Evolutionary conservation across 2,113 vertebrate species (phyloP).

Genomic region (Myanophis thanlyinensis): DNA sequence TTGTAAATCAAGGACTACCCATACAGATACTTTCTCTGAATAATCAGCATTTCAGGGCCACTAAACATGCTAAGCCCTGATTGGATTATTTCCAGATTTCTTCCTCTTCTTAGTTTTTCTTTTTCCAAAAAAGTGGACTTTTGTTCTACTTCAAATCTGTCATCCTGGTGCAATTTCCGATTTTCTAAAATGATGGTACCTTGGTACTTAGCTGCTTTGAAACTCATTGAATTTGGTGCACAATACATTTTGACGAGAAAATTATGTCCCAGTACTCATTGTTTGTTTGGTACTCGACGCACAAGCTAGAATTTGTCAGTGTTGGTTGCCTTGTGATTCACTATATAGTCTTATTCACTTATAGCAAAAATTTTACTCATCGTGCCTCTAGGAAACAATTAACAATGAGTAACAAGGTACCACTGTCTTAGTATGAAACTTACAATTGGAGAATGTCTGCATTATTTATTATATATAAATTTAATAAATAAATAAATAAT

Average conservation of each 20-base stretch:
- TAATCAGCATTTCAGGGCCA: neutral
- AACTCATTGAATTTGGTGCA: neutral
- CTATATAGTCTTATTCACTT: neutral
- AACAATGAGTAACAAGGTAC: neutral
- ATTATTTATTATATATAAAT: too few relatives aligned
- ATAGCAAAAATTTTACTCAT: neutral
- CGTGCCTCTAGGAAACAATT: accelerated
- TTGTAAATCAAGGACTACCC: neutral
- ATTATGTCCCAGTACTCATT: neutral
- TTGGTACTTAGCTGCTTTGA: neutral
- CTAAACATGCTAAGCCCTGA: neutral
- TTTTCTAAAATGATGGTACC: neutral
- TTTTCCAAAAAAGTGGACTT: neutral
- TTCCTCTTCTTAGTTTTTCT: neutral
- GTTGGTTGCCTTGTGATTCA: neutral
- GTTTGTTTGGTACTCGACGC: neutral
- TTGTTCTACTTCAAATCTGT: neutral
- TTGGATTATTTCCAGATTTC: neutral
- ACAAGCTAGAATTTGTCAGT: neutral
- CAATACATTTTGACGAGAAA: too few relatives aligned
- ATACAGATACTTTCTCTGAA: neutral
- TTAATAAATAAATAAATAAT: too few relatives aligned
- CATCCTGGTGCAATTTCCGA: neutral
- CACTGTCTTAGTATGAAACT: neutral
- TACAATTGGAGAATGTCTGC: neutral